phyloP scores from a whole-genome alignment of 2,888 invertebrate genomes.

The Strigamia crassipes region DNA sequence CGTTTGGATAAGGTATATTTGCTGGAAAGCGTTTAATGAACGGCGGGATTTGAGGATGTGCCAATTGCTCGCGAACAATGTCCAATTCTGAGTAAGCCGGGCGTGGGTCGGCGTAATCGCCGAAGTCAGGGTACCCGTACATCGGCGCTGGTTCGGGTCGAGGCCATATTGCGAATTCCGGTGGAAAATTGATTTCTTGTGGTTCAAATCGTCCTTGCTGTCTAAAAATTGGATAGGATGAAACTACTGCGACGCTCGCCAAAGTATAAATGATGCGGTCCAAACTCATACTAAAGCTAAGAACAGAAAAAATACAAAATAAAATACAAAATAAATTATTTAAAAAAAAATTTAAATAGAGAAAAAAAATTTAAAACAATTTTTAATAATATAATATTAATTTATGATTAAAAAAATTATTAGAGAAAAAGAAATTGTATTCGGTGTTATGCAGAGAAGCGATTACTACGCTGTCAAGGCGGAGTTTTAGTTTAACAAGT shows the following conservation, averaged over 20 bases:
- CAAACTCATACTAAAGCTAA: neutral
- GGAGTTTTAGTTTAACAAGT: neutral
- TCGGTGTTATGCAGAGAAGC: neutral
- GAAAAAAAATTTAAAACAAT: neutral
- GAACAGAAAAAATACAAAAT: neutral
- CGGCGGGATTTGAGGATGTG: constrained; percentile 28
- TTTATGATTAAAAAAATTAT: neutral
- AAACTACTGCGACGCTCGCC: neutral
- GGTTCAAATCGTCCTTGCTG: neutral
- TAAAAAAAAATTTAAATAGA: neutral
- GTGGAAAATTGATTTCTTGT: neutral
- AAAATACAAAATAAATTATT: neutral
- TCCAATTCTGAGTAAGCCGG: constrained; percentile 45
- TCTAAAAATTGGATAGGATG: neutral
- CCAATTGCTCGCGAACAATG: constrained; percentile 44
- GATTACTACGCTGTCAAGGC: neutral
- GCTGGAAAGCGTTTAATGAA: constrained; percentile 43
- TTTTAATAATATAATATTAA: neutral
- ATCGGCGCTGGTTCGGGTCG: neutral
- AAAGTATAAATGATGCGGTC: neutral
- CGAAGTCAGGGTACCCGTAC: constrained; percentile 46
- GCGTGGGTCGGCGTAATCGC: constrained; percentile 43
- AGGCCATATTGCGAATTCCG: neutral
- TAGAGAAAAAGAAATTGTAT: neutral
- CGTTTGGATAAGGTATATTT: no score